Conservation (phyloP, 2,797 vertebrate species). For the Pangasius krempfi region DNA sequence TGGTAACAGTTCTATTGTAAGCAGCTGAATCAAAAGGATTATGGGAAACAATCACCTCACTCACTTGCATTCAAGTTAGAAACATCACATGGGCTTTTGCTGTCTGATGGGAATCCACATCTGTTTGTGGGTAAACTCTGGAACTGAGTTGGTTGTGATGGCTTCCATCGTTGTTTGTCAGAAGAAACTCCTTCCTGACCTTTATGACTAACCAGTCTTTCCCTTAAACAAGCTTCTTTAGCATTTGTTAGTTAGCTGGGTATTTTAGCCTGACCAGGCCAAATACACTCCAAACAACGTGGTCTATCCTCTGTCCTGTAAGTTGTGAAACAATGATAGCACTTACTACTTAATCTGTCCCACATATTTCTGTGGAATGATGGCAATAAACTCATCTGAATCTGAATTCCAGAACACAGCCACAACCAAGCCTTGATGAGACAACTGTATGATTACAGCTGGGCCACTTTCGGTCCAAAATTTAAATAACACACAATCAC, state of each 20-base stretch:
- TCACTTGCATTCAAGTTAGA: background rate
- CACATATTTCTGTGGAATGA: background rate
- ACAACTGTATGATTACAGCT: background rate
- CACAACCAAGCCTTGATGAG: background rate
- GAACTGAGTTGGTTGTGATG: background rate
- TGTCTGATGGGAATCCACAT: background rate
- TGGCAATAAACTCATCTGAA: background rate
- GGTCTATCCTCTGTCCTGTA: background rate
- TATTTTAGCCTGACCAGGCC: background rate
- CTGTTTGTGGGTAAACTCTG: background rate
- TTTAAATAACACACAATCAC: background rate
- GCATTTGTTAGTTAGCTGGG: background rate
- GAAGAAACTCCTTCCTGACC: background rate
- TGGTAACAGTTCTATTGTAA: background rate
- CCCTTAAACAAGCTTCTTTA: background rate
- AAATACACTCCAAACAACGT: background rate
- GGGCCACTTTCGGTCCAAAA: background rate
- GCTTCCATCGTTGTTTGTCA: background rate
- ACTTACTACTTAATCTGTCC: background rate
- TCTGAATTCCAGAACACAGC: background rate
- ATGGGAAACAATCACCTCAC: background rate
- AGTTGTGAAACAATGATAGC: background rate
- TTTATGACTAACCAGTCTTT: background rate
- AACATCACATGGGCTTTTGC: background rate
- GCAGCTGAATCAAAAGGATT: background rate